Base-by-base conservation (phyloP, 2,113 vertebrate genomes). In the Narcine bancroftii region DNA sequence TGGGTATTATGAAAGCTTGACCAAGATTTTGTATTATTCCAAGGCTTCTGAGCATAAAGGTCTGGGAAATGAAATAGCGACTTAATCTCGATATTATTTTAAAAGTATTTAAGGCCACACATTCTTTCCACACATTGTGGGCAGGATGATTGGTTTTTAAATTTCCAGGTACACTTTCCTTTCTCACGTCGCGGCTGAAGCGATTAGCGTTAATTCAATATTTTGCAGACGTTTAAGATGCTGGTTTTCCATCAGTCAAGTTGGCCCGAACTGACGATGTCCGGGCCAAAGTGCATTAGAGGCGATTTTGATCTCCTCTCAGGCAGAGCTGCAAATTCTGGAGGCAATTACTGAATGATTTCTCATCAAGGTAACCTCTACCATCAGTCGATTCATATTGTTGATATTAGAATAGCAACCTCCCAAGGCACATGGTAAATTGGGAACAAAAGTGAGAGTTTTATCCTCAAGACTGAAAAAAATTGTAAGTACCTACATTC, bases 11-110 rank as follows among this genome's bases (percentile, higher is more conserved):
- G 60, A 91, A 42, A 36, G 65, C 21, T 45, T 91, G 10, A 66
- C 89, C 45, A 91, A 91, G 89, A 65, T 91, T 91, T 47, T 42
- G 89, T 33, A 91, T 91, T 69, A 65, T 91, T 91, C 66, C 39
- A 71, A 4, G 13, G 24, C 21, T 47, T 69, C 26, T 33, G 39
- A 47, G 36, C 7, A 47, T 29, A 69, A 69, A 71, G 11, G 39
- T 19, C 63, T 69, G 89, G 24, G 45, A 71, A 91, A 91, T 63
- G 36, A 91, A 71, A 69, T 60, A 42, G 65, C 29, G 42, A 24
- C 65, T 71, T 91, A 91, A 26, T 91, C 45, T 91, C 63, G 6
- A 42, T 42, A 91, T 69, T 42, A 69, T 69, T 91, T 91, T 69
- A 17, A 47, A 91, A 45, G 39, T 29, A 29, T 66, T 77, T 47